Base-by-base conservation (phyloP, 2,113 vertebrate genomes). In the Aplodontia rufa region DNA sequence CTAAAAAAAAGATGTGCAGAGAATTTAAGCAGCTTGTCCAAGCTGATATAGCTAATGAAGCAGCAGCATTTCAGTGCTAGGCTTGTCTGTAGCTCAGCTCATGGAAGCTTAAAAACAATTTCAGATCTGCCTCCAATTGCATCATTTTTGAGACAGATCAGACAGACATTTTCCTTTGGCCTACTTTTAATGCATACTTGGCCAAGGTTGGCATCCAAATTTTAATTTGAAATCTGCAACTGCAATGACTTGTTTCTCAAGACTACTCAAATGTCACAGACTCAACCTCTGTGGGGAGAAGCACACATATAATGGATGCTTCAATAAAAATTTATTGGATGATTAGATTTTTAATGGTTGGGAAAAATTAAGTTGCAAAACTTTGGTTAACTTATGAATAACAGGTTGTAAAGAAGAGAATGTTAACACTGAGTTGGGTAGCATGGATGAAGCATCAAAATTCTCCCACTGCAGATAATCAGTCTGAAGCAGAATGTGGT, bases 201-300 rank as follows among this genome's bases (percentile, higher is more conserved):
- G 66, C 60, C 30, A 30, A 85, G 20, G 22, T 79, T 72, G 26
- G 60, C 53, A 69, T 85, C 42, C 4, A 82, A 69, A 72, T 89
- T 68, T 89, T 83, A 53, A 82, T 87, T 89, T 93, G 55, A 94
- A 62, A 20, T 93, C 49, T 90, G 20, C 2, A 19, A 47, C 58
- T 83, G 30, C 49, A 64, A 69, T 19, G 26, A 47, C 51, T 49
- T 90, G 3, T 68, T 94, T 51, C 47, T 90, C 32, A 8, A 78
- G 58, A 80, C 12, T 75, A 20, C 30, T 83, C 40, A 40, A 64
- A 69, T 13, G 14, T 76, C 71, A 75, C 20, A 55, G 35, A 74
- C 12, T 53, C 45, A 58, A 3, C 2, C 53, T 72, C 60, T 5
- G 1, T 14, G 3, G 35, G 19, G 17, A 10, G 32, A 45, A 83